phyloP scores from a whole-genome alignment of 2,113 vertebrate genomes.

The Podiceps cristatus region DNA sequence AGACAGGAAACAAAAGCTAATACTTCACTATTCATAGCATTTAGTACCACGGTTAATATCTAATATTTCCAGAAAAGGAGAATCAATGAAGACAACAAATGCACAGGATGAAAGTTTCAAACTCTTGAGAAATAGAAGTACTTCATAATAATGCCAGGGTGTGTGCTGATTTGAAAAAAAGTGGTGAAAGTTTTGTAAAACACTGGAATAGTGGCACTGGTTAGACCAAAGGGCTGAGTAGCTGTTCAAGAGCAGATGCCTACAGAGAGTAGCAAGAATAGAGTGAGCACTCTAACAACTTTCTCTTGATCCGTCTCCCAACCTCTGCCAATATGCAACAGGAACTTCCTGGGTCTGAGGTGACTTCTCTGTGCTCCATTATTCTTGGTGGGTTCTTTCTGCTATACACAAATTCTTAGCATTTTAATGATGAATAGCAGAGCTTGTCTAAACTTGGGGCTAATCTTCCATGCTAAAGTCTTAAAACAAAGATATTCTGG shows the following conservation, averaged over 20 bases:
- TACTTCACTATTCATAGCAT: background rate
- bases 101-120: background rate
- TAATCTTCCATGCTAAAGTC: background rate
- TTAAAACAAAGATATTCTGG: too few relatives aligned
- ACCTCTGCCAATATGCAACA: background rate
- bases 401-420: background rate
- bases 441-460: background rate
- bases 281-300: rapidly evolving
- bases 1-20: background rate
- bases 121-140: background rate
- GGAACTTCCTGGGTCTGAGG: background rate
- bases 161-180: background rate
- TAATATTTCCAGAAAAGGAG: background rate
- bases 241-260: background rate
- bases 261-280: background rate
- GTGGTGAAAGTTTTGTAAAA: background rate
- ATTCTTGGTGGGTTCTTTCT: background rate
- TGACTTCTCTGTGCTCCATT: background rate
- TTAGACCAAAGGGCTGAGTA: background rate
- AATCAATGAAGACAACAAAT: background rate
- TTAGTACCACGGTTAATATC: background rate
- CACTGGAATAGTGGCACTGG: background rate
- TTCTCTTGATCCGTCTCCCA: background rate
- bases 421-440: background rate
- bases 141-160: background rate